Evolutionary conservation across 92 coral and sea anemone species (phyloP).

Genomic region (Phenganax subtilis): DNA sequence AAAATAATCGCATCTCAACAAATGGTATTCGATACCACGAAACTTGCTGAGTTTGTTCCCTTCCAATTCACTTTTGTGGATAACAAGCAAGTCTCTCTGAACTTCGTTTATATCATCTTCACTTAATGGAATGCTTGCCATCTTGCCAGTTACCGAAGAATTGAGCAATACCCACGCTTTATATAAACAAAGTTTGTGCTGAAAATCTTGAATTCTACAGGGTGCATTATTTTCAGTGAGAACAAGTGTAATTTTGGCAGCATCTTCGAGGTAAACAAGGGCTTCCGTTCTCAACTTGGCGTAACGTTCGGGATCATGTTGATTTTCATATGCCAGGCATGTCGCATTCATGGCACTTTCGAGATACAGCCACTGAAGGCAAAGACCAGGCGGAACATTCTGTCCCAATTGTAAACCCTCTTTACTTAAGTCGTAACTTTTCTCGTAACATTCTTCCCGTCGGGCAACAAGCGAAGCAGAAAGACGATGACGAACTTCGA

Average conservation of each 20-base stretch:
- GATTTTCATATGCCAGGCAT: neutral
- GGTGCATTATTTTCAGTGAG: constrained; percentile 21
- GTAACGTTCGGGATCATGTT: neutral
- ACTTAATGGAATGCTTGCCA: neutral
- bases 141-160: constrained; percentile 42
- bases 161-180: constrained; percentile 25
- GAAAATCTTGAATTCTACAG: constrained; percentile 31
- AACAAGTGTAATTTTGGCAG: constrained; percentile 8
- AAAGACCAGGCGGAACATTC: constrained; percentile 28
- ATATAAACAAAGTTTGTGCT: constrained; percentile 38
- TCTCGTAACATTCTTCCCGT: constrained; percentile 33
- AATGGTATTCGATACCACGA: constrained; percentile 30
- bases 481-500: constrained; percentile 29
- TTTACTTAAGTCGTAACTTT: constrained; percentile 35
- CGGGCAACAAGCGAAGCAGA: constrained; percentile 35
- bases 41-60: constrained; percentile 19
- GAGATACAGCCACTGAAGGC: constrained; percentile 39
- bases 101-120: constrained; percentile 29
- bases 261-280: constrained; percentile 14
- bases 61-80: neutral
- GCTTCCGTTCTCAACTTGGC: constrained; percentile 28
- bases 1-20: constrained; percentile 16
- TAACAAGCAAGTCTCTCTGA: neutral
- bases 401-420: constrained; percentile 28
- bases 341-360: constrained; percentile 45